Evolutionary conservation across 2,113 vertebrate genomes (phyloP).

Genomic region (Passer montanus): DNA sequence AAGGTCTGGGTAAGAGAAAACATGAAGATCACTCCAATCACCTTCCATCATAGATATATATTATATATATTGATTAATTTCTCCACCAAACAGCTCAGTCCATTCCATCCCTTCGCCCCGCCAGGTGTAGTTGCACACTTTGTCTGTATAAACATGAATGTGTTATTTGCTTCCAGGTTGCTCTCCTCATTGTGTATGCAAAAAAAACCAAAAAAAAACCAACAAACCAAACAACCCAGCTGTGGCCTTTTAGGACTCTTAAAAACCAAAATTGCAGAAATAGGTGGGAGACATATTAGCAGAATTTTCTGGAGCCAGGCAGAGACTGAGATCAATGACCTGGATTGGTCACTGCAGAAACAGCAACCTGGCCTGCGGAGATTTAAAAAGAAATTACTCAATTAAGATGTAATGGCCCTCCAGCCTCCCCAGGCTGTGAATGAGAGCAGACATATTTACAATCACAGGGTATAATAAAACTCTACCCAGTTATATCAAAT

Average conservation of each 20-base stretch:
- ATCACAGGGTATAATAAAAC: slow-evolving; percentile 41
- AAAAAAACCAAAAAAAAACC: not conserved
- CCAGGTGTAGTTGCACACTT: rapidly evolving
- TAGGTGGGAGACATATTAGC: not conserved
- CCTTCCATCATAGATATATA: not conserved
- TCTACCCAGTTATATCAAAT: slow-evolving; percentile 61
- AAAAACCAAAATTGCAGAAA: not conserved
- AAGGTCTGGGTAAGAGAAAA: not conserved
- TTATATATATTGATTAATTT: not conserved
- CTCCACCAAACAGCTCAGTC: not conserved
- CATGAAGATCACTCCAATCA: not conserved
- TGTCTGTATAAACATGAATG: not conserved
- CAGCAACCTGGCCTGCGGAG: slow-evolving; percentile 24
- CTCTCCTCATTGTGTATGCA: not conserved
- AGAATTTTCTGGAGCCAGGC: slow-evolving; percentile 25
- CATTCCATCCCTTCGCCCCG: rapidly evolving
- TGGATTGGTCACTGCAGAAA: not conserved
- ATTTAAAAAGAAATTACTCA: slow-evolving; percentile 67
- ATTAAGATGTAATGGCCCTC: slow-evolving; percentile 60
- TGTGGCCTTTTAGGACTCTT: not conserved
- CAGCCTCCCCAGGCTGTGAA: slow-evolving; percentile 55
- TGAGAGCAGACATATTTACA: slow-evolving; percentile 67
- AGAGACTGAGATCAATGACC: not conserved
- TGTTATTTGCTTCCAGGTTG: not conserved
- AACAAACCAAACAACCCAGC: too few relatives aligned